phyloP scores from a whole-genome alignment of 2,797 vertebrate species.

The Pseudochirops corinnae region DNA sequence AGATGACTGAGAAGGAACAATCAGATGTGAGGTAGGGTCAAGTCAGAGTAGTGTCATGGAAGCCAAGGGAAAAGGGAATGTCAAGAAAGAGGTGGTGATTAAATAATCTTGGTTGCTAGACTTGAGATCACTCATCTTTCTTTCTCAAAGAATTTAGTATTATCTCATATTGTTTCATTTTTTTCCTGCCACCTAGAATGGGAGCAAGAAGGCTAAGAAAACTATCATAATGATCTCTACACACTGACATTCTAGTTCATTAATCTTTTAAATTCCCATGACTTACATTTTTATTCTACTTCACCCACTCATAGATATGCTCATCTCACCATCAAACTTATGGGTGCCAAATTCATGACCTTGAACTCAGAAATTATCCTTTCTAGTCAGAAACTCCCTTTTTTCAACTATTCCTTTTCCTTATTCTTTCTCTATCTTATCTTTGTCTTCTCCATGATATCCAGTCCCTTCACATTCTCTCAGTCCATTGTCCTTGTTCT shows the following conservation, averaged over 20 bases:
- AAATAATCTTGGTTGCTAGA: background rate
- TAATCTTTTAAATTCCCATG: background rate
- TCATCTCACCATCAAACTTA: background rate
- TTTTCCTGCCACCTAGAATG: background rate
- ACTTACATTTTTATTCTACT: background rate
- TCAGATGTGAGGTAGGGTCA: background rate
- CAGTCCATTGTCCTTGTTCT: background rate
- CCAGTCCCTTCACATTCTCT: background rate
- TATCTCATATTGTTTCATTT: background rate
- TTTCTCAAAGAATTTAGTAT: background rate
- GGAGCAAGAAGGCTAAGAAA: background rate
- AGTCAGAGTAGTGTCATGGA: background rate
- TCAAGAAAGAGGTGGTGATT: background rate
- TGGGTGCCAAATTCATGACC: background rate
- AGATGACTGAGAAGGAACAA: background rate
- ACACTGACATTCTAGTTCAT: background rate
- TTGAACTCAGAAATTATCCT: background rate
- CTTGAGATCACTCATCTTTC: background rate
- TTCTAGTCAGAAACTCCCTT: background rate
- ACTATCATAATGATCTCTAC: background rate
- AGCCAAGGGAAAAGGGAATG: background rate
- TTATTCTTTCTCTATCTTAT: background rate
- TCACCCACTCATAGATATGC: background rate
- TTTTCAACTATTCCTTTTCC: background rate
- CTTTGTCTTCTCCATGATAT: background rate